Base-by-base conservation (phyloP, 1,140 invertebrate species). In the Orchesella cincta region DNA sequence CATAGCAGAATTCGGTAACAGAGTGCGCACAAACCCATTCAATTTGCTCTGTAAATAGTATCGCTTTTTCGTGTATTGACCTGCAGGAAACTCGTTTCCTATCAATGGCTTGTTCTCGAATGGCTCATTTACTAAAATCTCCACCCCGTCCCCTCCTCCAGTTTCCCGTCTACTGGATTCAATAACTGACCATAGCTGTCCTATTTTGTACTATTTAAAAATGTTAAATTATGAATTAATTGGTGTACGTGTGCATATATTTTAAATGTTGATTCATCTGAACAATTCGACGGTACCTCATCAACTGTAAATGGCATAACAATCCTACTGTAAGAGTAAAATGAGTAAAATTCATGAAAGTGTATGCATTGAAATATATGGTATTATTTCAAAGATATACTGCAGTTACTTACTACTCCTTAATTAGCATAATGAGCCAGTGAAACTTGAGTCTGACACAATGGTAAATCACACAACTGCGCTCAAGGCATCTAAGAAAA, bases 11-110 rank as follows among this genome's bases (percentile, higher is more conserved):
- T 89, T 89, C 1, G 91, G 90, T 8, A 88, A 89, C 54, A 91
- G 80, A 54, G 86, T 83, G 73, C 87, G 83, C 33, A 92, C 86
- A 57, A 84, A 84, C 20, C 79, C 77, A n/a, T 64, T 82, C 83
- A 14, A 85, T 82, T 83, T 83, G 62, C 81, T 83, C 75, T 86
- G 86, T 78, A 91, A 84, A 84, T 92, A 89, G 82, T 92, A 91
- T 34, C 91, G 88, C 86, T 91, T 91, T 76, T 91, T 87, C 23
- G 90, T 91, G 83, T 89, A 91, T 84, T 91, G 91, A 28, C 90
- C 90, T 62, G 84, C 85, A 28, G 82, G 86, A 80, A 85, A 90
- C 81, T 86, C 84, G 70, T 85, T 88, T 81, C 85, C 85, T 18
- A 88, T 85, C 31, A 89, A 83, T 54, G 85, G 87, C 35, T 82